Percentiles rank a stretch among this genome's conserved stretches.
phyloP scores from a whole-genome alignment of 2,888 invertebrate species.

The Apamea sordens region DNA sequence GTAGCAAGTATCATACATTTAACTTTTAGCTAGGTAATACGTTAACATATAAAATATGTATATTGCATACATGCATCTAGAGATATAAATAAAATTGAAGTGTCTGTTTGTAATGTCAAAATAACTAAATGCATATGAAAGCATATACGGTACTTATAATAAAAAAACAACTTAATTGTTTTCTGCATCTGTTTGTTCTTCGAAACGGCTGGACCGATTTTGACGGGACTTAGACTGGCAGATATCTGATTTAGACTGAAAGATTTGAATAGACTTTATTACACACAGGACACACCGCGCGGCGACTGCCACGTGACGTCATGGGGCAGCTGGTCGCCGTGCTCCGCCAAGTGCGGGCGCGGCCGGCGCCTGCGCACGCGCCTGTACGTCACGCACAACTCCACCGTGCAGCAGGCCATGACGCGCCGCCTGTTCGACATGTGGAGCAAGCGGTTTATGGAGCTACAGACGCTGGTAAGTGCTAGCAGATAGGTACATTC shows the following conservation, averaged over 20 bases:
- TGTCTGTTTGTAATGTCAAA: background rate
- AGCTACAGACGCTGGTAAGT: conserved; percentile 79
- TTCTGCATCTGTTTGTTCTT: background rate
- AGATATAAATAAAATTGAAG: background rate
- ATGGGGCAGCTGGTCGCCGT: conserved; percentile 96
- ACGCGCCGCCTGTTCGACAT: conserved; percentile 71
- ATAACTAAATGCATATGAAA: background rate
- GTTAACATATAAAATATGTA: background rate
- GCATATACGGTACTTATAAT: background rate
- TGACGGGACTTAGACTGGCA: background rate
- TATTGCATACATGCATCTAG: background rate
- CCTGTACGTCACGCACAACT: conserved; percentile 74
- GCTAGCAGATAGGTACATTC: background rate
- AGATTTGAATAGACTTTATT: background rate
- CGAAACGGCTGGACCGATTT: background rate
- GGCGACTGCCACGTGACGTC: conserved; percentile 91
- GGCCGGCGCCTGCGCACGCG: conserved; percentile 91
- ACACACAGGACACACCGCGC: conserved; percentile 72
- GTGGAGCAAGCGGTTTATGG: conserved; percentile 81
- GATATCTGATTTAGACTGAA: background rate
- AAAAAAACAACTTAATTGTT: background rate
- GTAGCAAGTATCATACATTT: too few species aligned
- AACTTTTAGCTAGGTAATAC: background rate
- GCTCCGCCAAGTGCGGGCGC: conserved; percentile 94
- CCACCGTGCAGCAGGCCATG: conserved; percentile 76